Evolutionary conservation across 2,888 invertebrate species (phyloP), one percentile per base, ranked within the genome.

Genomic region (Heliconius sara): DNA sequence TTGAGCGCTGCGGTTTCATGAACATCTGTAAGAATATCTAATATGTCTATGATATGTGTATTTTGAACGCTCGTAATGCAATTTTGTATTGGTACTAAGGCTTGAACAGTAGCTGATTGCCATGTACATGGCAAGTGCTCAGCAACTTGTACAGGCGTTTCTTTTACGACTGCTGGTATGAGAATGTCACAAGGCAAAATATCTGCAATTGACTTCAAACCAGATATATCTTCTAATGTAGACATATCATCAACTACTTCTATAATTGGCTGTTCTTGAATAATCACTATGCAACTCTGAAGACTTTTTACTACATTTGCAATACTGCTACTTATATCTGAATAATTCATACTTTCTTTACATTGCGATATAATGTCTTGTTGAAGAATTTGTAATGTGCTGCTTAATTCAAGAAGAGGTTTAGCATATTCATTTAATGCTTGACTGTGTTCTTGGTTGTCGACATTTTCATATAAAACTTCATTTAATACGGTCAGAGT

Each of bases 221-320:
- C 95, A 0, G 96, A 96, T 82, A 96, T 90, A 84, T 96, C 96
- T 83, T 96, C 95, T 76, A 96, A 92, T 12, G 96, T 95, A 7
- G 96, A 96, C 85, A 96, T 90, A 67, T 96, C 96, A 57, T 93
- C 94, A 9, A 90, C 86, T 13, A 89, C 92, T 86, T 96, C 96
- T 63, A 96, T 81, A 80, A 92, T 88, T 82, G 86, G 86, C 84
- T 95, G 93, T 85, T 96, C 94, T 81, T 94, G 91, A 83, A 96
- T 91, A 82, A 95, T 88, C 13, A 95, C 85, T 72, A 96, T 92
- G 84, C 95, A 95, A 82, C 91, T 93, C 83, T 95, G 91, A 60
- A 95, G 83, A 83, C 88, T 93, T 87, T 94, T 91, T 57, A 93
- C 90, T 12, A 90, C 91, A 81, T 88, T 92, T 52, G 92, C 94